Percentiles rank a stretch among this genome's conserved stretches.
Conservation (phyloP, 2,113 vertebrate genomes). For the Amblyornis subalaris region DNA sequence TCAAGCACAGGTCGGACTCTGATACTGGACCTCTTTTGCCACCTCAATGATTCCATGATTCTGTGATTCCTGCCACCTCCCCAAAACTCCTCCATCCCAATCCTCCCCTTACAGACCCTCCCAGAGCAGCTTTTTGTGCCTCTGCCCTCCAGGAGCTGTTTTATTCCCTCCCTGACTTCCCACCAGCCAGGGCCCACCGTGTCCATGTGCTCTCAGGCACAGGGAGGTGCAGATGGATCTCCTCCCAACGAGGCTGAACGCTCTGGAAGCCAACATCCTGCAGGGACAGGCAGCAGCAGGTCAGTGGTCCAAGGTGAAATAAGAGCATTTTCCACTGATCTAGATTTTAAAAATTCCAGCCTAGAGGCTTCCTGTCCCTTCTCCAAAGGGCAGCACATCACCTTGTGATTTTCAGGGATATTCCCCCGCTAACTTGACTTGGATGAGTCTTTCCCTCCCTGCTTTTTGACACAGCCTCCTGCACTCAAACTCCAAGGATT, state of each 20-base stretch:
- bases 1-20: rapidly evolving
- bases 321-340: rapidly evolving
- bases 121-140: neutral
- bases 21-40: neutral
- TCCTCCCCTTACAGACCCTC: neutral
- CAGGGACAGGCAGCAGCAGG: neutral
- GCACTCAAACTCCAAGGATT: neutral
- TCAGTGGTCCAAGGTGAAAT: neutral
- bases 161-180: neutral
- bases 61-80: neutral
- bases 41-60: rapidly evolving
- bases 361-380: neutral
- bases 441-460: no score
- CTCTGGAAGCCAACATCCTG: slow-evolving; percentile 91
- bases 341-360: rapidly evolving
- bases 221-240: slow-evolving; percentile 86
- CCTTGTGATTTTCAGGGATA: neutral
- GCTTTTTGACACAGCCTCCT: rapidly evolving
- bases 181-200: slow-evolving; percentile 57
- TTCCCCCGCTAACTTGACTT: rapidly evolving
- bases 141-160: neutral
- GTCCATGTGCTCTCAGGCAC: slow-evolving; percentile 82
- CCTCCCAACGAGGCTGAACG: slow-evolving; percentile 80
- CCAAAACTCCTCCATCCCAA: rapidly evolving
- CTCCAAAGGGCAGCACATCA: neutral